Evolutionary conservation across 2,797 vertebrate species (phyloP).

Genomic region (Sebastes minor): DNA sequence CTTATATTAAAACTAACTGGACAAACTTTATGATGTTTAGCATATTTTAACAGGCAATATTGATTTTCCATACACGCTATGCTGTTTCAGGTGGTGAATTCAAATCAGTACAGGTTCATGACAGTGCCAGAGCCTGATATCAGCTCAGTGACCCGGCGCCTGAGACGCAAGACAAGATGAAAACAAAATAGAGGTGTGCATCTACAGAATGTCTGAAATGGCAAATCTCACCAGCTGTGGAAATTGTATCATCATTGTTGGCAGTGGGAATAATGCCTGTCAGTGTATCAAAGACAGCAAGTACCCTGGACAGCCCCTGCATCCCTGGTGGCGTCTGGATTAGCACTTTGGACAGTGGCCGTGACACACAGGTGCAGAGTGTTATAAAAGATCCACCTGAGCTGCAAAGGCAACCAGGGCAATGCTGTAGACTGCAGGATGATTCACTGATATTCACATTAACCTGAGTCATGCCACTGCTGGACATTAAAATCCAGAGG

Average conservation of each 20-base stretch:
- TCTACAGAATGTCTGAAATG: conserved; percentile 1
- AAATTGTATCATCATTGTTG: conserved; percentile 6
- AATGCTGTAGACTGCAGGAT: neutral
- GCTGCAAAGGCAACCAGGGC: neutral
- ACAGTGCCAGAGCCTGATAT: neutral
- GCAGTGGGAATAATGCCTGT: neutral
- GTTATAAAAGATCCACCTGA: neutral
- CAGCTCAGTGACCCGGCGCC: neutral
- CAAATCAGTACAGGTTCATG: neutral
- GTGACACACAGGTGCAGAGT: neutral
- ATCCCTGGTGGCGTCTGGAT: neutral
- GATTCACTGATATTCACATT: neutral
- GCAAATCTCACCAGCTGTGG: neutral
- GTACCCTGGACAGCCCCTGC: neutral
- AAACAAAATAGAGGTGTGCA: conserved; percentile 2
- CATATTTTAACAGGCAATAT: neutral
- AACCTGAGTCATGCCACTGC: neutral
- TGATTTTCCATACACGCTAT: neutral
- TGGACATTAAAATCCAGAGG: neutral
- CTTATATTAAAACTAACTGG: neutral
- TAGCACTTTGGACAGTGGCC: neutral
- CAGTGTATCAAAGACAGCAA: neutral
- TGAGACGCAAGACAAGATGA: neutral
- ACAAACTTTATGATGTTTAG: neutral
- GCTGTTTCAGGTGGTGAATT: neutral